Percentiles rank a stretch among this genome's conserved stretches.
Evolutionary conservation across 2,888 invertebrate species (phyloP).

Genomic region (Apantesis nais): DNA sequence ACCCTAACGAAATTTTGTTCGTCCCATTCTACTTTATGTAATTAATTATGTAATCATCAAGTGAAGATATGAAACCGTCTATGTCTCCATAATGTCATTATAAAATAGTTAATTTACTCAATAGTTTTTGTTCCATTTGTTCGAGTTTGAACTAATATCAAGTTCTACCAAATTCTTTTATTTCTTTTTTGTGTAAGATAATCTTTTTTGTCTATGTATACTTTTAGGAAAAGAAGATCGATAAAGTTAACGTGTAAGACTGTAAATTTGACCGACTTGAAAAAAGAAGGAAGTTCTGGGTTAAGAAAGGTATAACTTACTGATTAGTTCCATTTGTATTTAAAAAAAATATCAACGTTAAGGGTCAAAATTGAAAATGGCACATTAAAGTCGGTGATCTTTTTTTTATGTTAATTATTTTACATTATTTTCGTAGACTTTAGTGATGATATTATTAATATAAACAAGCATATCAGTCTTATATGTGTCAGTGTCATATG

Average conservation of each 20-base stretch:
- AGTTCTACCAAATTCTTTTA: neutral
- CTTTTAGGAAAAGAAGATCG: neutral
- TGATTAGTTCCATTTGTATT: neutral
- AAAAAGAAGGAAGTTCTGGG: too few species aligned
- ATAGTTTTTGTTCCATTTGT: neutral
- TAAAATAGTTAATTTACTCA: too few species aligned
- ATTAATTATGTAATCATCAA: neutral
- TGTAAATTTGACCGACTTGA: too few species aligned
- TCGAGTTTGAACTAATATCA: neutral
- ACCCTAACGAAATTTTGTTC: constrained; percentile 2
- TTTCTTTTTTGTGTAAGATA: neutral
- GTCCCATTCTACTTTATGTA: constrained; percentile 2
- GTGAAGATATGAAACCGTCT: neutral
- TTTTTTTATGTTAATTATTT: neutral
- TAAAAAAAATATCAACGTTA: neutral
- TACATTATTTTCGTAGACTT: neutral
- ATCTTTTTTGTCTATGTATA: neutral
- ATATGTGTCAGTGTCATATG: neutral
- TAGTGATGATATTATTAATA: neutral
- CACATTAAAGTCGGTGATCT: neutral
- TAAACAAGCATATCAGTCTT: neutral
- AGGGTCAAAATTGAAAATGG: neutral
- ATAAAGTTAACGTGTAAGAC: neutral
- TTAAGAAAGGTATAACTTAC: too few species aligned
- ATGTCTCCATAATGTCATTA: neutral